These are phyloP conservation scores for Ptilonorhynchus violaceus DNA, from an alignment of 2,113 vertebrate species.

Conservation along the genomic window DNA sequence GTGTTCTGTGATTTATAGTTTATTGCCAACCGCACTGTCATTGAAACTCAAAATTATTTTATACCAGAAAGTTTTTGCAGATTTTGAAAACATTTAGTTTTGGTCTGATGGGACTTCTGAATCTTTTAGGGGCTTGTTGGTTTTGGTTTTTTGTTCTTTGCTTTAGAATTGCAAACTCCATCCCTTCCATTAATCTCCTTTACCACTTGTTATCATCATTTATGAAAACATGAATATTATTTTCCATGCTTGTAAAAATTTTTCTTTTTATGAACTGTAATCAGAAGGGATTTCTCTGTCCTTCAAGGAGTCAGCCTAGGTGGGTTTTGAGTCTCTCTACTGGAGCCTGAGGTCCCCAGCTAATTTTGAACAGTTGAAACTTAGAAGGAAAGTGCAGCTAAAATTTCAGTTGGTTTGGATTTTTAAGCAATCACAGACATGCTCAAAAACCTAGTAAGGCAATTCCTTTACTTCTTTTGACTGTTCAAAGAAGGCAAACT, in stretches of 20 bases:
- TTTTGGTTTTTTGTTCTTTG: not conserved
- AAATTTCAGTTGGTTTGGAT: not conserved
- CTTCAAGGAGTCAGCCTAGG: not conserved
- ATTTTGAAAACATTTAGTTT: conserved; percentile 40
- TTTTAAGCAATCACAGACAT: not conserved
- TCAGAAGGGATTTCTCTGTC: not conserved
- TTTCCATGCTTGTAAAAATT: not conserved
- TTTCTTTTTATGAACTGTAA: not conserved
- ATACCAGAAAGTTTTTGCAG: not conserved
- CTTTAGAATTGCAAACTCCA: not conserved
- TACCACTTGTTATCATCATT: not conserved
- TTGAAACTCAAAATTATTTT: conserved; percentile 26
- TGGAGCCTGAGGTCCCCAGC: not conserved
- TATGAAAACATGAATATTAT: not conserved
- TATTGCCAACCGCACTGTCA: not conserved
- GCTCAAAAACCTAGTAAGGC: not conserved
- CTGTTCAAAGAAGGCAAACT: not conserved
- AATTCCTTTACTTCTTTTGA: not conserved
- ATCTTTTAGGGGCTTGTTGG: not conserved
- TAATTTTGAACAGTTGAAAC: not conserved
- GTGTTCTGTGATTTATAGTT: conserved; percentile 25
- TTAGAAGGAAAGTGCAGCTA: not conserved
- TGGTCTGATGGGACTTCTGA: not conserved
- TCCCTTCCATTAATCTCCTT: not conserved
- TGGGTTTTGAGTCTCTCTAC: not conserved